Evolutionary conservation across 2,113 vertebrate genomes (phyloP), one percentile per base, ranked within the genome.

Genomic region (Neopipo cinnamomea): DNA sequence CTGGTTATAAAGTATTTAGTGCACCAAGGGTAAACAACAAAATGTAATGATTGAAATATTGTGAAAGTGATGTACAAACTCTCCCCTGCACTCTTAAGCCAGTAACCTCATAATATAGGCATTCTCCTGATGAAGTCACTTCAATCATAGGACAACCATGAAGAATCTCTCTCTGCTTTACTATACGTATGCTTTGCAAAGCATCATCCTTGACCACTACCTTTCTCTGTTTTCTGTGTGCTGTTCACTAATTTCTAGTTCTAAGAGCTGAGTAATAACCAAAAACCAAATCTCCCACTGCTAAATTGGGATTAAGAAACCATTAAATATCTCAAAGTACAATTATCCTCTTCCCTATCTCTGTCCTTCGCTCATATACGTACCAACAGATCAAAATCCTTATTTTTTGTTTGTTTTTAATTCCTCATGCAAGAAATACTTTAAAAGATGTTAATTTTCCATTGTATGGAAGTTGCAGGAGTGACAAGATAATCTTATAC

Each of bases 61-160:
- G n/a, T 74, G 55, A 20, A 58, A 71, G 18, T 16, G 21, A 30
- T 6, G 15, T 28, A 31, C 1, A 2, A 75, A 31, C 52, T 37
- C 21, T 52, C 11, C 21, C 58, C 53, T 28, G 17, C 20, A 7
- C 20, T 53, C 85, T 61, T 65, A 28, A 68, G 18, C 31, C 44
- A 46, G 31, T 33, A 74, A 70, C 12, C 20, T 83, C 59, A 50
- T 37, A 66, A 28, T 0, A 0, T 27, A 17, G 11, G 23, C 25
- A 21, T 37, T 68, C 79, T 61, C 53, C 37, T 30, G 12, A 23
- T 55, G 28, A 83, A 78, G 39, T 14, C 4, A 21, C 23, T 61
- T 70, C 41, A 44, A 3, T 23, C 47, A 63, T 4, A 52, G 27
- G 16, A 59, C 14, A 71, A 11, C 21, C 20, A 6, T 39, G 35